Percentiles rank a stretch among this genome's conserved stretches.
Evolutionary conservation across 1,140 invertebrate genomes (phyloP).

Genomic region (Gonatopus flavifemur): DNA sequence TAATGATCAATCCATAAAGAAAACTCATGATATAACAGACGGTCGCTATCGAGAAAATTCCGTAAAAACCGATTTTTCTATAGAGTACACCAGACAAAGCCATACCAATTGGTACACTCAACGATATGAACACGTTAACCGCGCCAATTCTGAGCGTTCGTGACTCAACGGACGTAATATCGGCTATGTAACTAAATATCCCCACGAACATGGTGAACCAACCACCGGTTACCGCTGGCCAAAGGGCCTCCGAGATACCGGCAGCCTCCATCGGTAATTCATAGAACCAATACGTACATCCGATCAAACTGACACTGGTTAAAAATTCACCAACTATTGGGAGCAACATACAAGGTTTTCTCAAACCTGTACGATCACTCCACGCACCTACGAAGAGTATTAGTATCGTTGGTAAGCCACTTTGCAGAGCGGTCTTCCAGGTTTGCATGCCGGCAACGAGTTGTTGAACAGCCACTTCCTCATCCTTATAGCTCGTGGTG

Average conservation of each 20-base stretch:
- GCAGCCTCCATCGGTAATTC: constrained; percentile 77
- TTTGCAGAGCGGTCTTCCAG: constrained; percentile 80
- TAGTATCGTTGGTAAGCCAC: constrained; percentile 71
- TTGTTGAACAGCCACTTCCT: constrained; percentile 75
- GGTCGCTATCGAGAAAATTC: constrained; percentile 74
- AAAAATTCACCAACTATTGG: constrained; percentile 80
- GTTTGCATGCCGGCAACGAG: constrained; percentile 75
- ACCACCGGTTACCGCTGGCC: constrained; percentile 78
- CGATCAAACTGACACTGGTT: constrained; percentile 73
- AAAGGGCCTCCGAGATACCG: constrained; percentile 73
- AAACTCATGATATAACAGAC: constrained; percentile 74
- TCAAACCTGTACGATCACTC: constrained; percentile 72
- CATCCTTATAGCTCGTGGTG: constrained; percentile 69
- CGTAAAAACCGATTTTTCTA: constrained; percentile 76
- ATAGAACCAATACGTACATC: constrained; percentile 78
- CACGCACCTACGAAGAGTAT: constrained; percentile 79
- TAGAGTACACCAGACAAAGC: constrained; percentile 71
- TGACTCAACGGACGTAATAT: constrained; percentile 78
- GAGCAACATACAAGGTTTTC: constrained; percentile 83
- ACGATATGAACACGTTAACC: constrained; percentile 78
- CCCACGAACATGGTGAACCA: constrained; percentile 89
- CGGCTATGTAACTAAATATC: constrained; percentile 85
- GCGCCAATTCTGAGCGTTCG: constrained; percentile 82
- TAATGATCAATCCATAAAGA: constrained; percentile 67
- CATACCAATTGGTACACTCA: constrained; percentile 78